Evolutionary conservation across 2,113 vertebrate genomes (phyloP), one percentile per base, ranked within the genome.

Genomic region (Symphodus melops): DNA sequence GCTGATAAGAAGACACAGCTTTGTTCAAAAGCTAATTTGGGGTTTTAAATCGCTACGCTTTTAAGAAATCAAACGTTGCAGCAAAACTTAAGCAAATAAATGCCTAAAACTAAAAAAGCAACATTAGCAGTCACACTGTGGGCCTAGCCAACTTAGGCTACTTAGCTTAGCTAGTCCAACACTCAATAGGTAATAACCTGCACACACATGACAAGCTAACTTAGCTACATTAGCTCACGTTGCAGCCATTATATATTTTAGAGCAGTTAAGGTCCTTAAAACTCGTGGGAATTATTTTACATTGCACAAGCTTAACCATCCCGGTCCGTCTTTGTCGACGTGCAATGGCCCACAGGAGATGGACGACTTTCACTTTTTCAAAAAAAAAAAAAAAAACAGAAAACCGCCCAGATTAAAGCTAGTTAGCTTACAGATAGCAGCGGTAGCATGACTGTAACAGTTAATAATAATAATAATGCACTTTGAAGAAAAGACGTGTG

Each of bases 141-240:
- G 94, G 93, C 94, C 94, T 75, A 85, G 62, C 46, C 83, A 87
- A 92, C 88, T 86, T 84, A 42, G 71, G 89, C 89, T 88, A 89
- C 77, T 84, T 84, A 88, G 89, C 89, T 51, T 51, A 78, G 87
- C 84, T 90, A 92, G 87, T 88, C 52, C 12, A 9, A 46, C 9
- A 46, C 49, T 79, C 86, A 42, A 60, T 76, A 88, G 79, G 73
- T 83, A 68, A 55, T 42, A 83, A 86, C 83, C 83, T 90, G 81
- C 69, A 80, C 54, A 83, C 87, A 89, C 83, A 91, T 83, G 81
- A 88, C 79, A 70, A 79, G 91, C 90, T 91, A 92, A 86, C 84
- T 71, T 63, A 69, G 90, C 87, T 88, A 89, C 83, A 77, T 89
- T 92, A 90, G 89, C 86, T 82, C 46, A 72, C 63, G 61, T 67